These are phyloP conservation scores for Chiridota heheva DNA, from an alignment of 35 echinoderm and acorn worm species.

Conservation along the genomic window DNA sequence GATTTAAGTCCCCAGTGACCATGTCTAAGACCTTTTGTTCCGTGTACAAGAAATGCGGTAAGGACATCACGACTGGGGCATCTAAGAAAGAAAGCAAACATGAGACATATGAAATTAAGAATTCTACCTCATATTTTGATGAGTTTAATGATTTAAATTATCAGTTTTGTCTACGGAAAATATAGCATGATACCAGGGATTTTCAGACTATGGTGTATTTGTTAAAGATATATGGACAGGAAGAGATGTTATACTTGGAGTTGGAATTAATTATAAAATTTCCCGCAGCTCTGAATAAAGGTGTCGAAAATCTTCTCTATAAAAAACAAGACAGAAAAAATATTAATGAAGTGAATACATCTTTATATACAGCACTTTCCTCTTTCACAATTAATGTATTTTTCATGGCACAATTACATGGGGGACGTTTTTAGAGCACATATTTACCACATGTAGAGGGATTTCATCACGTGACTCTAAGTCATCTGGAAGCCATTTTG, in stretches of 20 bases:
- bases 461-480: too few relatives aligned
- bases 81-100: slow-evolving; percentile 10
- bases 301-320: too few relatives aligned
- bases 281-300: too few relatives aligned
- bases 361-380: too few relatives aligned
- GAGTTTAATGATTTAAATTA: not conserved
- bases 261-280: not conserved
- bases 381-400: too few relatives aligned
- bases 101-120: not conserved
- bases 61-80: slow-evolving; percentile 79
- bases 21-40: slow-evolving; percentile 32
- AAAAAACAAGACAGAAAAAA: too few relatives aligned
- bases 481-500: too few relatives aligned
- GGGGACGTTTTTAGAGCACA: too few relatives aligned
- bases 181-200: not conserved
- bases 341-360: too few relatives aligned
- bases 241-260: not conserved
- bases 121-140: not conserved
- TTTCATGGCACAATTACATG: too few relatives aligned
- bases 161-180: not conserved
- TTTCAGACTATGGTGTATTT: not conserved
- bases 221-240: not conserved
- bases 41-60: slow-evolving; percentile 89
- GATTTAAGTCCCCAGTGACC: slow-evolving; percentile 53
- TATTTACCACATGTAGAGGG: too few relatives aligned